Evolutionary conservation across 2,888 invertebrate species (phyloP).

Genomic region (Ernsta delagoae): DNA sequence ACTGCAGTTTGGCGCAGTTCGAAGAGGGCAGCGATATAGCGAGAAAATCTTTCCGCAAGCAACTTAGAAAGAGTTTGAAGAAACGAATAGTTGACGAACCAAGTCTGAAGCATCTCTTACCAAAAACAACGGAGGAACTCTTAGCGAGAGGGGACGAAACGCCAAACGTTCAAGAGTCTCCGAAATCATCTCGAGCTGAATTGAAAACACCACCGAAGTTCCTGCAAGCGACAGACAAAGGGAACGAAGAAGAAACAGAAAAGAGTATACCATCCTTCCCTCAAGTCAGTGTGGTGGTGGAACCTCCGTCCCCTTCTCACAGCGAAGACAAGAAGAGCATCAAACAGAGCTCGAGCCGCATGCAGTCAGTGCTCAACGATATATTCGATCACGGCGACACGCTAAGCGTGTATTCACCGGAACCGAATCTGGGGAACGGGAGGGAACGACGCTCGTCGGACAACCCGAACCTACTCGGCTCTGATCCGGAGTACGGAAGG

Average conservation of each 20-base stretch:
- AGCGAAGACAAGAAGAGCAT: constrained; percentile 84
- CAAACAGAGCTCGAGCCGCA: constrained; percentile 69
- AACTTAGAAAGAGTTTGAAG: constrained; percentile 72
- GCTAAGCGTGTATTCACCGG: constrained; percentile 72
- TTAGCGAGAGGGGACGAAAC: constrained; percentile 51
- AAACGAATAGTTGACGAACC: constrained; percentile 67
- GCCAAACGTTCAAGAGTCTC: constrained; percentile 43
- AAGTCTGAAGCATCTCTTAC: constrained; percentile 62
- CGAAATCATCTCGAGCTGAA: constrained; percentile 12
- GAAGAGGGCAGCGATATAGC: constrained; percentile 94
- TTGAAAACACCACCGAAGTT: constrained; percentile 39
- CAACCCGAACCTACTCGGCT: constrained; percentile 86
- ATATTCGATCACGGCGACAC: constrained; percentile 76
- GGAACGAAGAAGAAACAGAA: constrained; percentile 40
- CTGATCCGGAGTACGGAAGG: constrained; percentile 87
- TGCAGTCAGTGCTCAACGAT: constrained; percentile 78
- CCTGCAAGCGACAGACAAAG: constrained; percentile 37
- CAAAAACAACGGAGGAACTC: constrained; percentile 65
- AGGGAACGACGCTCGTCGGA: constrained; percentile 80
- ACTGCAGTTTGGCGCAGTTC: constrained; percentile 92
- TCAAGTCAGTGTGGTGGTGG: constrained; percentile 89
- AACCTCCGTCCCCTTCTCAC: constrained; percentile 90
- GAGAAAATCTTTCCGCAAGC: constrained; percentile 89
- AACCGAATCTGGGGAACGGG: constrained; percentile 73
- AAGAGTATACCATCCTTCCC: constrained; percentile 72